Evolutionary conservation across 1,140 invertebrate genomes (phyloP).

Genomic region (Solenopsis fugax): DNA sequence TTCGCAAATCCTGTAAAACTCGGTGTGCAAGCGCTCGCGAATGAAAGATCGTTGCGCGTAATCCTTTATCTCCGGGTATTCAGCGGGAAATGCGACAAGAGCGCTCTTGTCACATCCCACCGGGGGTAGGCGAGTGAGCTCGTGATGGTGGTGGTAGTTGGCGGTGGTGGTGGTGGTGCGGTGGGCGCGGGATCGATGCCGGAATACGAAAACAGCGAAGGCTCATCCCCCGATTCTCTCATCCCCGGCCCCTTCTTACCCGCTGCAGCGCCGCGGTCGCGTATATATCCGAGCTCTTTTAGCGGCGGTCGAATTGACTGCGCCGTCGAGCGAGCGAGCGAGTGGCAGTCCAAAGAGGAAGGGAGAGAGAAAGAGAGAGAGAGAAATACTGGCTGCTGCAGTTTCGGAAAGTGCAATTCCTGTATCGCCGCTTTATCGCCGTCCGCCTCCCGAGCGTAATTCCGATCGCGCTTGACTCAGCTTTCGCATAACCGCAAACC

Average conservation of each 20-base stretch:
- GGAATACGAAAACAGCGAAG: conserved; percentile 75
- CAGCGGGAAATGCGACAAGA: conserved; percentile 47
- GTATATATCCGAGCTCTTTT: conserved; percentile 73
- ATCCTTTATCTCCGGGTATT: conserved; percentile 61
- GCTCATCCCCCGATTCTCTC: conserved; percentile 47
- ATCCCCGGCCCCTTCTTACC: conserved; percentile 3
- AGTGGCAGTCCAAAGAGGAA: background rate
- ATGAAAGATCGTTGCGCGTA: conserved; percentile 58
- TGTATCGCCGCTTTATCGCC: conserved; percentile 77
- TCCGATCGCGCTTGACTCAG: conserved; percentile 80
- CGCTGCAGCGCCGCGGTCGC: conserved; percentile 58
- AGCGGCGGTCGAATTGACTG: conserved; percentile 61
- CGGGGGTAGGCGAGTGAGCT: conserved; percentile 30
- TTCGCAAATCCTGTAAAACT: conserved; percentile 50
- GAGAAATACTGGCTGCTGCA: conserved; percentile 46
- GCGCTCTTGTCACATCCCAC: conserved; percentile 55
- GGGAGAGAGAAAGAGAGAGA: background rate
- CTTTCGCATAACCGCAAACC: conserved; percentile 78
- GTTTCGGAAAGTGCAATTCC: conserved; percentile 77
- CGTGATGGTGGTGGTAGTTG: conserved; percentile 11
- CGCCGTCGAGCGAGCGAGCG: conserved; percentile 5
- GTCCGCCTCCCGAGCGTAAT: conserved; percentile 73
- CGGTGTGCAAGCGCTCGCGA: conserved; percentile 44
- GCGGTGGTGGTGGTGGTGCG: background rate
- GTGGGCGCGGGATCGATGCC: conserved; percentile 71